Base-by-base conservation (phyloP, 2,797 vertebrate species). In the Rhabdomys pumilio region DNA sequence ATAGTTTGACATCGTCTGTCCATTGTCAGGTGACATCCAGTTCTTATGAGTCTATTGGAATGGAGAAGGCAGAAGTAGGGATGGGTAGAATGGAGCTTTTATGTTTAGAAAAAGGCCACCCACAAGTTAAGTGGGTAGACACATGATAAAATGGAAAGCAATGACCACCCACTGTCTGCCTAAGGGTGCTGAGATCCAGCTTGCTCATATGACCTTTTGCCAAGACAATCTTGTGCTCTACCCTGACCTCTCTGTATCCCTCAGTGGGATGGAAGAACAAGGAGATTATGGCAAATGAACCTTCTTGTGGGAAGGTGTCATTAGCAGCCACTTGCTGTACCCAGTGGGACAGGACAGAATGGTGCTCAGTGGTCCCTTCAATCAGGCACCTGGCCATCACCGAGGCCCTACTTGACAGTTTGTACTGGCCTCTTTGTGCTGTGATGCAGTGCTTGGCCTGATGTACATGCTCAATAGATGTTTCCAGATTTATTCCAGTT, bases 381-480 rank as follows among this genome's bases (percentile, higher is more conserved):
- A 1, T 69, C 11, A 22, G 57, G 55, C 29, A 1, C 31, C 26
- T 1, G 38, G 34, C n/a, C 69, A 38, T 47, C n/a, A 15, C 38
- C 22, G 3, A 3, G 4, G 3, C n/a, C 4, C 24, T 19, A 1
- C 19, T 6, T 10, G 7, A 6, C 26, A 0, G 4, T 82, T 72
- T 19, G 1, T 31, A 22, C 22, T 34, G 38, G 29, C 12, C 31
- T 47, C 50, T 6, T 3, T 94, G 69, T 3, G 29, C 29, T 3
- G 7, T n/a, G 47, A 2, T 12, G 20, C 26, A 47, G 41, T 4
- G 31, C 7, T 9, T 10, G 12, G 14, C 20, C 61, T 44, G 22
- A 13, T 1, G 0, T 1, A 12, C 53, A 3, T 1, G 0, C 17
- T 38, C 7, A 12, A 34, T 19, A n/a, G 41, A 3, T 41, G 3